Evolutionary conservation across 2,888 invertebrate species (phyloP), one percentile per base, ranked within the genome.

Genomic region (Gerris lacustris): DNA sequence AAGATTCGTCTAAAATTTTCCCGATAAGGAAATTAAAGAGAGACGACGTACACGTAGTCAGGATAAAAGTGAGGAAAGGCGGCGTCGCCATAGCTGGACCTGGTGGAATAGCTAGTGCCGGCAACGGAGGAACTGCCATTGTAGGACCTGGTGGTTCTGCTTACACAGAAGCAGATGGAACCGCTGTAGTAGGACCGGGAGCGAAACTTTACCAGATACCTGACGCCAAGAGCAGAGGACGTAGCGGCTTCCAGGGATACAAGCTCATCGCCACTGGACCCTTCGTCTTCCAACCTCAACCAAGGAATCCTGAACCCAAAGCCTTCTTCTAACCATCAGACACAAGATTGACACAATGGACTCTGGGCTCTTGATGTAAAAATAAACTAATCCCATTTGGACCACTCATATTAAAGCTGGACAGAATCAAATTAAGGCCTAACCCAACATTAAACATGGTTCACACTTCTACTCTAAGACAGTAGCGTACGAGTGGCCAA

Each of bases 41-140:
- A 68, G 62, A 47, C 67, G 45, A 71, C 44, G 66, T 69, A 11
- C 67, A 71, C 6, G 68, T 9, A 9, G 62, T 64, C 15, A 69
- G 75, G 66, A 78, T 90, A 44, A 87, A 86, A 79, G 89, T 91
- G 31, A 83, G 87, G 73, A 85, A 86, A 78, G 91, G 91, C 5
- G 90, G 91, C 17, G 89, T 91, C 6, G 90, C 90, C 0, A 90
- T 91, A 69, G 91, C 90, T 4, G 90, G 90, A 0, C 90, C 91
- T 0, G 90, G 90, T n/a, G 90, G 90, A 55, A 87, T 90, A 11
- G 91, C 91, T 0, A 90, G 90, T 0, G 90, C 90, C 2, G 90
- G 90, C 15, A 86, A 86, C 77, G 91, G 90, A 6, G 91, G 91
- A 6, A 89, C 90, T 0, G 90, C 91, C 0, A 88, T 91, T 70